A percentile compares a stretch with the other conserved stretches of the same genome.
These are phyloP conservation scores for Parnassius orleans DNA, from an alignment of 2,888 invertebrate species.

Conservation along the genomic window DNA sequence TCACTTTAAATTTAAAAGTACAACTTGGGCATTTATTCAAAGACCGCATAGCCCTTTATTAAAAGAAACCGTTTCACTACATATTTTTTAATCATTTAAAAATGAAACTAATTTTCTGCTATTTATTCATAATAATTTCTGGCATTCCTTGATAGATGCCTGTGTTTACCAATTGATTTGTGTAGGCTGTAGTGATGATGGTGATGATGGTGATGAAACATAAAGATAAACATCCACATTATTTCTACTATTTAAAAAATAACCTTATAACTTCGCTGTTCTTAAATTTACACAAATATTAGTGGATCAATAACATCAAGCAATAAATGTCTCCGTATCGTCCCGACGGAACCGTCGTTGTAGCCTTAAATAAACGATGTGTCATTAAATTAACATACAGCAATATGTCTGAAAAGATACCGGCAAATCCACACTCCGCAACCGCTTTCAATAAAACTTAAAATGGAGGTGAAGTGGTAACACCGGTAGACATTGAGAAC, in stretches of 20 bases:
- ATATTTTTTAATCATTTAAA: no score
- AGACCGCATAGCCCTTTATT: no score
- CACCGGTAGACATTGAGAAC: slow-evolving; percentile 24
- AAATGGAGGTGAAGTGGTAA: slow-evolving; percentile 47
- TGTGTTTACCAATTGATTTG: no score
- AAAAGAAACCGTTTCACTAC: no score
- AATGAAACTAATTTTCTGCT: no score
- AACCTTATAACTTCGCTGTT: neutral
- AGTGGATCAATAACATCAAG: slow-evolving; percentile 33
- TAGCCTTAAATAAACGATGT: slow-evolving; percentile 56
- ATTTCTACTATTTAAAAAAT: neutral
- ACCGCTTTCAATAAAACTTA: slow-evolving; percentile 44
- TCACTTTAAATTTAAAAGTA: slow-evolving; percentile 4
- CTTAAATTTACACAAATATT: slow-evolving; percentile 1
- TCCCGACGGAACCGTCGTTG: slow-evolving; percentile 45
- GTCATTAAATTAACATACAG: slow-evolving; percentile 65
- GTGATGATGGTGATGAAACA: no score
- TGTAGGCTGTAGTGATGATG: no score
- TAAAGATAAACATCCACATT: no score
- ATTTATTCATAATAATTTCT: no score
- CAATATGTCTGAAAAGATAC: slow-evolving; percentile 58
- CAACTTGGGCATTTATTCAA: neutral
- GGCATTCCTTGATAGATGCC: no score
- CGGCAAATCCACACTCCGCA: slow-evolving; percentile 45
- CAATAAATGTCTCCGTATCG: slow-evolving; percentile 41